A percentile compares a stretch with the other conserved stretches of the same genome.
These are phyloP conservation scores for Tyto alba DNA, from an alignment of 2,113 vertebrate genomes.

Conservation along the genomic window DNA sequence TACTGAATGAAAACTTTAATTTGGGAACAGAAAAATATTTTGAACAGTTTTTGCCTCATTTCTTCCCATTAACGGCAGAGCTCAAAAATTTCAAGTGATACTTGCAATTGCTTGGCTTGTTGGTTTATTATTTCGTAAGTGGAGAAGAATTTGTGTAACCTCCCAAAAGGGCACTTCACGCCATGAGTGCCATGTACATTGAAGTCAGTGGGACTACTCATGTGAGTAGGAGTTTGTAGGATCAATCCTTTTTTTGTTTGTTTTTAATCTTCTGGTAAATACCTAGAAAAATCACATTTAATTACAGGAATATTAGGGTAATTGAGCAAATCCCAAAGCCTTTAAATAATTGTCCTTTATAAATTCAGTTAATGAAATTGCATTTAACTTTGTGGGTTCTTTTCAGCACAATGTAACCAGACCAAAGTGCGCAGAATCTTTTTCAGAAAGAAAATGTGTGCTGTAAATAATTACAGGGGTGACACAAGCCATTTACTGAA, in stretches of 20 bases:
- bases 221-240: not conserved
- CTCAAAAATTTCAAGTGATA: not conserved
- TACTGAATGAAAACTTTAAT: not conserved
- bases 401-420: not conserved
- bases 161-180: not conserved
- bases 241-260: not conserved
- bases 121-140: not conserved
- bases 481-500: not conserved
- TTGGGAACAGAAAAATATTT: not conserved
- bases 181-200: not conserved
- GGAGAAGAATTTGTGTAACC: not conserved
- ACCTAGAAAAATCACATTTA: slow-evolving; percentile 8
- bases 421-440: not conserved
- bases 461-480: not conserved
- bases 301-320: not conserved
- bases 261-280: not conserved
- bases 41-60: not conserved
- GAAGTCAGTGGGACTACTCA: not conserved
- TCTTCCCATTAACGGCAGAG: not conserved
- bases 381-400: not conserved
- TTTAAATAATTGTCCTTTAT: not conserved
- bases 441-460: not conserved
- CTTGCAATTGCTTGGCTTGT: not conserved
- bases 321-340: not conserved
- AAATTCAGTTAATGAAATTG: not conserved